phyloP scores from a whole-genome alignment of 2,888 invertebrate species.

The Lapara coniferarum region DNA sequence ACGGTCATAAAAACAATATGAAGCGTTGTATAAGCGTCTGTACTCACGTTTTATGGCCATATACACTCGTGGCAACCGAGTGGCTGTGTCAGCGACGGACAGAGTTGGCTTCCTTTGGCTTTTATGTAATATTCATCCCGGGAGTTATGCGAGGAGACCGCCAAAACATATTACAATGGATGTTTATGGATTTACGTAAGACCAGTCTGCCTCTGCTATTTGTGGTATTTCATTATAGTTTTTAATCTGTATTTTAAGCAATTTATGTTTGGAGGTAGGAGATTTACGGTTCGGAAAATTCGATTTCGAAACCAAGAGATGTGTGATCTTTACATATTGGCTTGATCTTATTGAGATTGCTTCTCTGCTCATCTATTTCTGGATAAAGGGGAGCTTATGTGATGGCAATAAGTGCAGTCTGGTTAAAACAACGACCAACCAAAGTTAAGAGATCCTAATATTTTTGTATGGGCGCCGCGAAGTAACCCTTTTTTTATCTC shows the following conservation, averaged over 20 bases:
- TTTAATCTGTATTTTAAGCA: background rate
- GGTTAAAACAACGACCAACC: too few species aligned
- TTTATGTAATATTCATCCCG: constrained; percentile 69
- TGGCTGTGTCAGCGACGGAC: constrained; percentile 68
- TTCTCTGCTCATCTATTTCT: too few species aligned
- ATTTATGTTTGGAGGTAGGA: too few species aligned
- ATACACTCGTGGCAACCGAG: constrained; percentile 52
- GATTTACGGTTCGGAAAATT: too few species aligned
- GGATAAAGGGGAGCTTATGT: too few species aligned
- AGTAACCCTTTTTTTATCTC: too few species aligned
- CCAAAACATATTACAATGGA: constrained; percentile 67
- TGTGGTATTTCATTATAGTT: constrained; percentile 17
- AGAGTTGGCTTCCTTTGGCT: constrained; percentile 63
- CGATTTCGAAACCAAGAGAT: too few species aligned
- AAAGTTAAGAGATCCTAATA: too few species aligned
- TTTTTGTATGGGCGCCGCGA: too few species aligned
- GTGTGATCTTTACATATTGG: too few species aligned
- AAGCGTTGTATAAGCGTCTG: constrained; percentile 2
- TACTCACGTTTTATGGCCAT: constrained; percentile 41
- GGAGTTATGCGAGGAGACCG: constrained; percentile 59
- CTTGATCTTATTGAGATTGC: too few species aligned
- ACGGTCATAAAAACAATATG: background rate
- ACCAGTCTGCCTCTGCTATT: constrained; percentile 25
- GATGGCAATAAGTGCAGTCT: too few species aligned
- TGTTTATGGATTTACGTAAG: constrained; percentile 60